phyloP scores from a whole-genome alignment of 2,113 vertebrate species.

The Desmodus rotundus region DNA sequence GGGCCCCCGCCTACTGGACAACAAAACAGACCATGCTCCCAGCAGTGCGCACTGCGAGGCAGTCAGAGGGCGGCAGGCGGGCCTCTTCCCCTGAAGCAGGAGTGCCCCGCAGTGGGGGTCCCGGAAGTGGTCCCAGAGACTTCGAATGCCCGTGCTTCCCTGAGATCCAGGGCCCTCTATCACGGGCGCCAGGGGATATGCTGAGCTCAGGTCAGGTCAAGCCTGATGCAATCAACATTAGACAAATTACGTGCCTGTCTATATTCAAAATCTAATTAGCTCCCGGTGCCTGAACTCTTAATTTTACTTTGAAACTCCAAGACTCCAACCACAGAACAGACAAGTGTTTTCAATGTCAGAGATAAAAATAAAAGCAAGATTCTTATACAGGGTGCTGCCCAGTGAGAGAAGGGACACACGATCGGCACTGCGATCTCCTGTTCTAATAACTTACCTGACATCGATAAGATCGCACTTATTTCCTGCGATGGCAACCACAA shows the following conservation, averaged over 20 bases:
- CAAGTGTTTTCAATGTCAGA: slow-evolving; percentile 36
- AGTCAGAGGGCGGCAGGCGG: no score
- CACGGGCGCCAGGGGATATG: not conserved
- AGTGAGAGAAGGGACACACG: not conserved
- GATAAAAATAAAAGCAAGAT: slow-evolving; percentile 41
- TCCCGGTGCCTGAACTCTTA: not conserved
- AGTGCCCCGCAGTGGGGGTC: not conserved
- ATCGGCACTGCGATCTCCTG: not conserved
- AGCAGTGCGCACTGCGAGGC: rapidly evolving
- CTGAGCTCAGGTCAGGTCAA: not conserved
- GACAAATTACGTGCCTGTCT: not conserved
- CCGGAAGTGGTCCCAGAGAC: not conserved
- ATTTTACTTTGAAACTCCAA: slow-evolving; percentile 39
- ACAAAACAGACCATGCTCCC: not conserved
- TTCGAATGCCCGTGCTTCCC: not conserved
- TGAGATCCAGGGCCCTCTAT: not conserved
- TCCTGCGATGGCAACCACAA: slow-evolving; percentile 96
- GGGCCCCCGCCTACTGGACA: not conserved
- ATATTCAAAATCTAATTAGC: not conserved
- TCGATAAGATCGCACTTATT: slow-evolving; percentile 98
- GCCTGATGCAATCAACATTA: not conserved
- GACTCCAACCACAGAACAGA: not conserved
- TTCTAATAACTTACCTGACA: slow-evolving; percentile 85
- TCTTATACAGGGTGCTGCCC: not conserved
- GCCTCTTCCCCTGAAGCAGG: not conserved